Base-by-base conservation (phyloP, 92 coral and sea anemone genomes). In the Palythoa grandiflora region DNA sequence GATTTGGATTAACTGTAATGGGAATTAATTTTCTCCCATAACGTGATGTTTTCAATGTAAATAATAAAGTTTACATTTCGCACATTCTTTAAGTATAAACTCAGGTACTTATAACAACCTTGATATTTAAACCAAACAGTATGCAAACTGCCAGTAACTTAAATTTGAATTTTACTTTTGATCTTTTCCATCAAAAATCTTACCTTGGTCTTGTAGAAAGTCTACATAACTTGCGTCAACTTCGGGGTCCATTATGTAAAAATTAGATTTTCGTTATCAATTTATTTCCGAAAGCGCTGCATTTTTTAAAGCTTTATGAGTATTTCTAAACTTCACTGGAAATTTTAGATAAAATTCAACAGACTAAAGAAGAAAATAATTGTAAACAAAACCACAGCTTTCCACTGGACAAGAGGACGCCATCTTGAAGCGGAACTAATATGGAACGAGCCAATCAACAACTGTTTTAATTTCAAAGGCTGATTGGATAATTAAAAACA, bases 181-280 rank as follows among this genome's bases (percentile, higher is more conserved):
- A 66, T 66, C 20, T 66, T 66, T 66, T 20, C 39, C 16, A 66
- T 1, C 16, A 20, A 66, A 21, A 71, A 71, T 15, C n/a, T 65
- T 63, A 81, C 86, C 75, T 81, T 81, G 86, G 39, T 81, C 86
- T 81, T 81, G 86, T 60, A 81, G 61, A 81, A 81, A 81, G 75
- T 81, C 71, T 11, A 47, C 75, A 63, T 81, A 81, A 21, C 86
- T 71, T 51, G 66, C 86, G 40, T 81, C 86, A 66, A 65, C 75
- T 65, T 81, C 75, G 21, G 75, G 13, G 39, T 81, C 86, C 86
- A 81, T 81, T 54, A 40, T 13, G 70, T 35, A 17, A 63, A 63
- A 63, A 63, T 9, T 17, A 63, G 36, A 17, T 63, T 63, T 14
- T 37, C 55, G 14, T 73, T 55, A 37, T 40, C 17, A 10, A 21